Evolutionary conservation across 2,888 invertebrate genomes (phyloP).

Genomic region (Epirrhoe alternata): DNA sequence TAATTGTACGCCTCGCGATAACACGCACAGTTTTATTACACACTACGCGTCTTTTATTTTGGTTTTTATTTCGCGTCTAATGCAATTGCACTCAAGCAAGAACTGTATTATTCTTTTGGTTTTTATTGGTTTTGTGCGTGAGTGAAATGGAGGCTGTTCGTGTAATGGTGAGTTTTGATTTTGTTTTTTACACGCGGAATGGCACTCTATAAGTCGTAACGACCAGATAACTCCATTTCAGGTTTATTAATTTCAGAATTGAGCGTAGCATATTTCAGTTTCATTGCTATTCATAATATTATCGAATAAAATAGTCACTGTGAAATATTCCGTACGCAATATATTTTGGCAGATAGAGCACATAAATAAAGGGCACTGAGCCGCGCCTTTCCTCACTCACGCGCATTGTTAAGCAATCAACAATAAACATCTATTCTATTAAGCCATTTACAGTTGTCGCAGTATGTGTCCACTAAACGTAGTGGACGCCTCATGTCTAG

Average conservation of each 20-base stretch:
- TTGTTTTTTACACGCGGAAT: constrained; percentile 39
- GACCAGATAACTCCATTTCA: constrained; percentile 41
- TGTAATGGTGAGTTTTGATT: constrained; percentile 69
- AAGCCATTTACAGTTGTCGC: constrained; percentile 73
- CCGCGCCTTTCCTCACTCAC: constrained; percentile 53
- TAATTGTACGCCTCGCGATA: constrained; percentile 78
- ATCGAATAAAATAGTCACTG: constrained; percentile 4
- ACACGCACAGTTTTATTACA: constrained; percentile 73
- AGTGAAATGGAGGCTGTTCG: constrained; percentile 64
- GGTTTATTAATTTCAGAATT: constrained; percentile 39
- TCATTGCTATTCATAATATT: constrained; percentile 29
- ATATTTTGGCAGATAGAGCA: constrained; percentile 21
- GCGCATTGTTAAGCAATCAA: constrained; percentile 80
- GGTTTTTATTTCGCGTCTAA: constrained; percentile 79
- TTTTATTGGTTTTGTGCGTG: constrained; percentile 76
- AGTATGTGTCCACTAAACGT: constrained; percentile 66
- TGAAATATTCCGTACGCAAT: constrained; percentile 20
- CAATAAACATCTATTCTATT: constrained; percentile 69
- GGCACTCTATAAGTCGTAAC: constrained; percentile 39
- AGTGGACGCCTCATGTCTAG: constrained; percentile 31
- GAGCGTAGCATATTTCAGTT: constrained; percentile 28
- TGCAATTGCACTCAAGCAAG: constrained; percentile 81
- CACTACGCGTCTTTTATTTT: constrained; percentile 72
- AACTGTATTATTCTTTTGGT: constrained; percentile 72
- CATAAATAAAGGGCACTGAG: constrained; percentile 36